Evolutionary conservation across 2,888 invertebrate genomes (phyloP).

Genomic region (Macrosoma leucophasiata): DNA sequence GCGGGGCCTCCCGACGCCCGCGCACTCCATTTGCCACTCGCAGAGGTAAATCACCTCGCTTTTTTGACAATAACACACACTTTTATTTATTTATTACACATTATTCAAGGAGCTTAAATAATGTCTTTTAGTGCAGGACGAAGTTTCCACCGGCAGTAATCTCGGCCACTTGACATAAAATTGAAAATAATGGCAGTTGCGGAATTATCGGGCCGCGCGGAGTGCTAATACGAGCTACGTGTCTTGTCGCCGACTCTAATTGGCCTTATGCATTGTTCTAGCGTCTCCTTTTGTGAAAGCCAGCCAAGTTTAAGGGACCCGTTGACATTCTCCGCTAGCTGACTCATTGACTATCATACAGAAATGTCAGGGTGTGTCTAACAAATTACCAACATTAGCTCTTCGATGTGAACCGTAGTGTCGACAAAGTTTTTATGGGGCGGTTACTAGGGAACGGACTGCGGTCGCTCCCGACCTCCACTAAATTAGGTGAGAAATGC

Average conservation of each 20-base stretch:
- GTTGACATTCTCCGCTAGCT: constrained; percentile 37
- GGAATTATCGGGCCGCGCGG: constrained; percentile 46
- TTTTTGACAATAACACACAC: constrained; percentile 54
- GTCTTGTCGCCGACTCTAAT: constrained; percentile 53
- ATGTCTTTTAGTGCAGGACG: too few relatives aligned
- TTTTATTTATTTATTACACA: too few relatives aligned
- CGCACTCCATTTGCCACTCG: constrained; percentile 39
- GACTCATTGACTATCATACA: constrained; percentile 35
- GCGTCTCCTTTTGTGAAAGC: constrained; percentile 41
- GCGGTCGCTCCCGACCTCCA: constrained; percentile 34
- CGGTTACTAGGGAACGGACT: constrained; percentile 32
- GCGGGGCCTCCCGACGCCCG: constrained; percentile 57
- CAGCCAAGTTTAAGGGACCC: constrained; percentile 33
- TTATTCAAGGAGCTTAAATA: constrained; percentile 8
- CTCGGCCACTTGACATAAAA: constrained; percentile 49
- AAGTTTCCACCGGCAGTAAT: too few relatives aligned
- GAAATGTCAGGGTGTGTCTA: constrained; percentile 37
- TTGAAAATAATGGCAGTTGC: constrained; percentile 53
- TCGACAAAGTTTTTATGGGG: constrained; percentile 46
- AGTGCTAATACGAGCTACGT: constrained; percentile 51
- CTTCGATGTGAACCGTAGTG: constrained; percentile 32
- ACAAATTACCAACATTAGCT: constrained; percentile 43
- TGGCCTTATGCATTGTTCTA: constrained; percentile 52
- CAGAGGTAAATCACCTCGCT: constrained; percentile 58
- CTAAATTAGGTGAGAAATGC: constrained; percentile 56